These are phyloP conservation scores for Dinomys branickii DNA, from an alignment of 2,113 vertebrate genomes.

Conservation along the genomic window DNA sequence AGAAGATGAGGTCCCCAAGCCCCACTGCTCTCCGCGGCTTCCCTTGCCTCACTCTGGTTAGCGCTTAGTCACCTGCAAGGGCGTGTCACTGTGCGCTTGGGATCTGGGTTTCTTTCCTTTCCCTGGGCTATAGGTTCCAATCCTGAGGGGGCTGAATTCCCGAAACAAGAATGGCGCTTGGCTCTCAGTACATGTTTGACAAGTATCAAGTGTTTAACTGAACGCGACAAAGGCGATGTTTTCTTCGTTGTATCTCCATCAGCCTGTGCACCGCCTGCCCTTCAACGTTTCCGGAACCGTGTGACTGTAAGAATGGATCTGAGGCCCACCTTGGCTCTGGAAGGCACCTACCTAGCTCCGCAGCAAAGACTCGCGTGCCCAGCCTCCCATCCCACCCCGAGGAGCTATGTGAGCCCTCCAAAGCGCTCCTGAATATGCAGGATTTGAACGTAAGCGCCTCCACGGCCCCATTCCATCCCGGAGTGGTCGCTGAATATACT, in stretches of 20 bases:
- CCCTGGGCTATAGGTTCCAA: not conserved
- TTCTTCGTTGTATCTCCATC: not conserved
- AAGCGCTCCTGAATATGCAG: not conserved
- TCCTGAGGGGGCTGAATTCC: not conserved
- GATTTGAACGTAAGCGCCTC: not conserved
- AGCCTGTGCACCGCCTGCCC: not conserved
- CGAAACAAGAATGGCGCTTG: not conserved
- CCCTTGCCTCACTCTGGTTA: not conserved
- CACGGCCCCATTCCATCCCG: slow-evolving; percentile 11
- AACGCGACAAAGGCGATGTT: not conserved
- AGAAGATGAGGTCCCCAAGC: not conserved
- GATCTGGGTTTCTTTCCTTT: not conserved
- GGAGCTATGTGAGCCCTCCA: not conserved
- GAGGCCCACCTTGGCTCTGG: not conserved
- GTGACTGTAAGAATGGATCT: not conserved
- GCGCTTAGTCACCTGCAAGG: not conserved
- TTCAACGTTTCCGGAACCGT: not conserved
- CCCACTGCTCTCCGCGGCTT: not conserved
- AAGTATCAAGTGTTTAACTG: not conserved
- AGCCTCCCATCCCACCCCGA: not conserved
- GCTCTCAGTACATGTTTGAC: not conserved
- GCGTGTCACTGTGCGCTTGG: not conserved
- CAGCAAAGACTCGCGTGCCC: not conserved
- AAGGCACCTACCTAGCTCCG: not conserved
- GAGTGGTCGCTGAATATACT: not conserved